Conservation (phyloP, 2,113 vertebrate genomes). For the Menura novaehollandiae region DNA sequence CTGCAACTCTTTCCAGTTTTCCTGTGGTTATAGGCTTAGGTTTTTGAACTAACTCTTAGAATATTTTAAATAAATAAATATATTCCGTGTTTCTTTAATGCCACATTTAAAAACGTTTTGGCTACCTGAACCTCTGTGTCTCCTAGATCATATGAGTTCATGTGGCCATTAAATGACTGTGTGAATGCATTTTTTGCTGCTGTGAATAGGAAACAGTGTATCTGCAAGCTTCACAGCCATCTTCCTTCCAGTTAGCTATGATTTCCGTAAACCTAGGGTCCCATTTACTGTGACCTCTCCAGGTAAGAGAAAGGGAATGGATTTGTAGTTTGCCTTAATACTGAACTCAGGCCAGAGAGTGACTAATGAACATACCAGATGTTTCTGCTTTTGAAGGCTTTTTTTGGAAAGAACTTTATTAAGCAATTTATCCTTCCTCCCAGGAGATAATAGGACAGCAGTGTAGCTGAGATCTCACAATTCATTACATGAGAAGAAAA, state of each 20-base stretch:
- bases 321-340: neutral
- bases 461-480: slow-evolving; percentile 9
- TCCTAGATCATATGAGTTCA: neutral
- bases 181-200: neutral
- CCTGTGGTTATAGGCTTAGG: neutral
- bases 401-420: slow-evolving; percentile 37
- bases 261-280: neutral
- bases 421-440: slow-evolving; percentile 54
- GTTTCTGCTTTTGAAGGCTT: slow-evolving; percentile 48
- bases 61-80: neutral
- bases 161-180: neutral
- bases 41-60: neutral
- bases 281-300: neutral
- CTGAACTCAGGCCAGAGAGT: slow-evolving; percentile 36
- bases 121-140: neutral
- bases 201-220: neutral
- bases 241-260: neutral
- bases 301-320: slow-evolving; percentile 3
- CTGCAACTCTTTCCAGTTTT: neutral
- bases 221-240: neutral
- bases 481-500: slow-evolving; percentile 35
- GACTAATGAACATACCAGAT: slow-evolving; percentile 60
- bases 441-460: slow-evolving; percentile 21
- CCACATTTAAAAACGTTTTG: neutral
- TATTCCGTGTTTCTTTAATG: neutral